phyloP scores from a whole-genome alignment of 2,113 vertebrate species.

The Isurus oxyrinchus region DNA sequence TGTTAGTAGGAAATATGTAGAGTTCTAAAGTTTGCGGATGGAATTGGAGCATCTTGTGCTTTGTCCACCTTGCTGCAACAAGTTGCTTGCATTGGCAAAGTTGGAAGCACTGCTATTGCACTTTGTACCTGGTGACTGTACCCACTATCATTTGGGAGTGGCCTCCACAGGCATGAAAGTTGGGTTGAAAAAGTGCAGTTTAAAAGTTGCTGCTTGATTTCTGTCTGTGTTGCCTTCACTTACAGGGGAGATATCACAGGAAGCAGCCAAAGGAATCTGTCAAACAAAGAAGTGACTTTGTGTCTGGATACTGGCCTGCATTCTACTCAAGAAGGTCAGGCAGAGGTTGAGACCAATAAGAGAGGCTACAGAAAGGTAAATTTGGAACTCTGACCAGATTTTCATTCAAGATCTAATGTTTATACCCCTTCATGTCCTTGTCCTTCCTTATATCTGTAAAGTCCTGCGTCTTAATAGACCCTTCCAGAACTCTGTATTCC shows the following conservation, averaged over 20 bases:
- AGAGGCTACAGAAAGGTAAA: constrained; percentile 21
- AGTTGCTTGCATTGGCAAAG: neutral
- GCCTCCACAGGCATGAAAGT: neutral
- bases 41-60: neutral
- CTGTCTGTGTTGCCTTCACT: neutral
- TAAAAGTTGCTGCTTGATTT: neutral
- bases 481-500: neutral
- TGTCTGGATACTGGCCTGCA: neutral
- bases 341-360: neutral
- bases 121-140: neutral
- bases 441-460: neutral
- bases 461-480: neutral
- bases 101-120: neutral
- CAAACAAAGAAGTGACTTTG: neutral
- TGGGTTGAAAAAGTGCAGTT: neutral
- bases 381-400: neutral
- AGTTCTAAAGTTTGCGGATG: neutral
- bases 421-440: neutral
- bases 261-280: neutral
- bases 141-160: neutral
- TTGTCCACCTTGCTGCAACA: neutral
- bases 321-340: neutral
- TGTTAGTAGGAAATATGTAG: neutral
- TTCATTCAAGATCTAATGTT: neutral
- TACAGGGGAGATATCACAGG: neutral